Conservation (phyloP, 1,140 invertebrate species). For the Diploscapter pachys region DNA sequence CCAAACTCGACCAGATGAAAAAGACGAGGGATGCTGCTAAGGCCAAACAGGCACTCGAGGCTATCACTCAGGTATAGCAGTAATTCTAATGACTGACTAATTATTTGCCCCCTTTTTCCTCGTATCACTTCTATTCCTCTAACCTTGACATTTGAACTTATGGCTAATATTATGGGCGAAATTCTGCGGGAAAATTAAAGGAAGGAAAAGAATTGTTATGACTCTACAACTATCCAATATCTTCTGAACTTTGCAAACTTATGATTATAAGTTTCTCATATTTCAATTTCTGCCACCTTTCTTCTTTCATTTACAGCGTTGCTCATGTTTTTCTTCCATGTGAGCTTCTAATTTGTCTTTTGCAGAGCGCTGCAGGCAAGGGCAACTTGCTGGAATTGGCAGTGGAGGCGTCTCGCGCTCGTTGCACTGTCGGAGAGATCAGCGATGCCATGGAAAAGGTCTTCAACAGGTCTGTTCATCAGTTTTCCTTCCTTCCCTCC, state of each 20-base stretch:
- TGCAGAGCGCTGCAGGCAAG: conserved; percentile 59
- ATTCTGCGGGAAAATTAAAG: too few relatives aligned
- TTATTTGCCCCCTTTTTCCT: neutral
- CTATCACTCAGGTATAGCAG: conserved; percentile 60
- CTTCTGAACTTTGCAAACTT: too few relatives aligned
- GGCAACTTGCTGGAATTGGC: conserved; percentile 66
- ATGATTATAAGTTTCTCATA: too few relatives aligned
- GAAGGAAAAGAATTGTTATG: too few relatives aligned
- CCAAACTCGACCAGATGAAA: conserved; percentile 62
- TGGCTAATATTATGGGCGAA: too few relatives aligned
- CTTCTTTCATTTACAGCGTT: too few relatives aligned
- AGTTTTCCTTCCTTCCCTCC: too few relatives aligned
- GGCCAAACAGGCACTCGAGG: conserved; percentile 58
- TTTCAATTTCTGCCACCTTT: too few relatives aligned
- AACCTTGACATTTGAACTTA: too few relatives aligned
- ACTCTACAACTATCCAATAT: too few relatives aligned
- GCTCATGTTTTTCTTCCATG: too few relatives aligned
- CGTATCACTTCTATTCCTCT: neutral
- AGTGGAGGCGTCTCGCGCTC: conserved; percentile 63
- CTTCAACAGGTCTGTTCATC: conserved; percentile 20
- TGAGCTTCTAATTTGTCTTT: conserved; percentile 4
- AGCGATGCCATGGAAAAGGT: conserved; percentile 68
- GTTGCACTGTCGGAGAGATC: conserved; percentile 69
- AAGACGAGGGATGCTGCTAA: conserved; percentile 48
- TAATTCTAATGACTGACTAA: neutral